Base-by-base conservation (phyloP, 1,140 invertebrate species). In the Venturia canescens region DNA sequence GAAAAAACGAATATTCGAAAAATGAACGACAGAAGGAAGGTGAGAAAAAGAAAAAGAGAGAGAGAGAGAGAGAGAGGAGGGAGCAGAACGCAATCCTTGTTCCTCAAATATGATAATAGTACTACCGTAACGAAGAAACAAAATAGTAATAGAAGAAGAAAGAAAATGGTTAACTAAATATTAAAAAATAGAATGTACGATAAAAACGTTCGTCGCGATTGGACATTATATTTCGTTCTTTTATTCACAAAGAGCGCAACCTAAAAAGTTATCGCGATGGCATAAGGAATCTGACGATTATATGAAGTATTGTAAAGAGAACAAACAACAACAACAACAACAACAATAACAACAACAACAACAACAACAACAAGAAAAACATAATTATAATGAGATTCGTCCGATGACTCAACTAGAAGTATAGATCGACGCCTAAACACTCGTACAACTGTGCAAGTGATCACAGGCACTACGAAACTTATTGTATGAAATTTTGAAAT, bases 71-170 rank as follows among this genome's bases (percentile, higher is more conserved):
- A 57, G 21, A 18, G 5, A 57, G 16, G 63, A 67, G 27, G 29
- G 63, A 67, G 63, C n/a, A 27, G 31, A 70, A 38, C 31, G 31
- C 67, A 70, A 70, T 70, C 67, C 67, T 70, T 70, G 67, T 70
- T 70, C 67, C 67, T 70, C n/a, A 70, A 70, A 70, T 34, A 70
- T 18, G 67, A 70, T 70, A 70, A 70, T 70, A 70, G 67, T 70
- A 70, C 27, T 70, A 34, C 26, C 29, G 31, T 34, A 70, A 70
- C n/a, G 31, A 70, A 70, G 31, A 69, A 31, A 69, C 27, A 69
- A 69, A 69, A 67, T 67, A 67, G 26, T 3, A 67, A 67, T 67
- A 67, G 63, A 67, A 5, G n/a, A n/a, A 27, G 18, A 69, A 27
- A 69, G 18, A 69, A 69, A 69, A 7, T 29, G 29, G 31, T 69